phyloP scores from a whole-genome alignment of 2,888 invertebrate genomes.

The Adineta ricciae region DNA sequence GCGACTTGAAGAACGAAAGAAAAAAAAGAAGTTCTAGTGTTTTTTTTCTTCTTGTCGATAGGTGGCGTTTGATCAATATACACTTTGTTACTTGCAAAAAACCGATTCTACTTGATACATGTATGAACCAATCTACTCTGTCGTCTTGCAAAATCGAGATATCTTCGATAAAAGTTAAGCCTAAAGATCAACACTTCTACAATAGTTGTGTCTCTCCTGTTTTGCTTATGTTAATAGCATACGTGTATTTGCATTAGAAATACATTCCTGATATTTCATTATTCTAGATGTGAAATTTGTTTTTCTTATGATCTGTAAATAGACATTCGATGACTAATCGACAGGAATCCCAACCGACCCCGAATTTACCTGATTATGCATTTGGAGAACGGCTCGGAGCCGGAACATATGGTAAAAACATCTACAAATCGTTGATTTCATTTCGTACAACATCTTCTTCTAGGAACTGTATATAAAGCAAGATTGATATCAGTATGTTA shows the following conservation, averaged over 20 bases:
- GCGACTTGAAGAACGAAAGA: neutral
- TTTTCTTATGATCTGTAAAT: neutral
- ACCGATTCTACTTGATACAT: neutral
- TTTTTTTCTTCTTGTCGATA: neutral
- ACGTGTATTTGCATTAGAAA: neutral
- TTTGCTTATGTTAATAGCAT: neutral
- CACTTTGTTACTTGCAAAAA: neutral
- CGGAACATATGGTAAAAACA: neutral
- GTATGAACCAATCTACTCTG: neutral
- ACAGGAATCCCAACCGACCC: neutral
- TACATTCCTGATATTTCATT: neutral
- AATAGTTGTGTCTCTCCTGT: neutral
- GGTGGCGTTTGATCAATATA: neutral
- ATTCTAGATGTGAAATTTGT: neutral
- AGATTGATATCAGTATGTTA: neutral
- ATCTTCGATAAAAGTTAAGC: too few species aligned
- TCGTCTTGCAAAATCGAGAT: neutral
- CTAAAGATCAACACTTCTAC: too few species aligned
- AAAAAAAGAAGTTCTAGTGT: neutral
- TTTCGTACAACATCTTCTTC: neutral
- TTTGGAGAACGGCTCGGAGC: neutral
- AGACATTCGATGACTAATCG: neutral
- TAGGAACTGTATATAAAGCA: conserved; percentile 22
- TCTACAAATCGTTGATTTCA: neutral
- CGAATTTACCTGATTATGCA: neutral